Evolutionary conservation across 2,113 vertebrate species (phyloP).

Genomic region (Aphelocoma coerulescens): DNA sequence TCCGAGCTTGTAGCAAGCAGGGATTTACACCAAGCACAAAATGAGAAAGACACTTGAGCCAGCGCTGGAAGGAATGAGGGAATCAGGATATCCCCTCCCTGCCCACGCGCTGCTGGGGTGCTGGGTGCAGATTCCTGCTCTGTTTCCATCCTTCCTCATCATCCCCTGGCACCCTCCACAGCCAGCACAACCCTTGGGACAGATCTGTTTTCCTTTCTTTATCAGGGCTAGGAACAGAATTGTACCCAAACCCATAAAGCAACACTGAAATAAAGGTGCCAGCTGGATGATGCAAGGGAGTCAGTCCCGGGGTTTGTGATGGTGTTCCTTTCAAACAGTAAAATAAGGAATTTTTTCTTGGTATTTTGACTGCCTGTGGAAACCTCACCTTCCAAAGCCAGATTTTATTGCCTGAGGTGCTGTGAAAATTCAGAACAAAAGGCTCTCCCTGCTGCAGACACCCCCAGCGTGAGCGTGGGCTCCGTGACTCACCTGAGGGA

Average conservation of each 20-base stretch:
- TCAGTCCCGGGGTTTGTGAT: accelerated
- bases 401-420: not conserved
- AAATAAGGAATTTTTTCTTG: not conserved
- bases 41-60: not conserved
- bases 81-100: not conserved
- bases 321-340: not conserved
- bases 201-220: not conserved
- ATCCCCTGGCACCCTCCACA: not conserved
- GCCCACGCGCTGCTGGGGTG: not conserved
- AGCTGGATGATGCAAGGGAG: not conserved
- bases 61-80: not conserved
- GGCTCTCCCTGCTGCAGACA: not conserved
- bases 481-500: not conserved
- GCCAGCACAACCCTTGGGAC: not conserved
- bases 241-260: not conserved
- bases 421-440: not conserved
- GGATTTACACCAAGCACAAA: not conserved
- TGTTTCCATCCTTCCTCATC: not conserved
- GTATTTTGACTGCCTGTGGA: not conserved
- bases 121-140: not conserved
- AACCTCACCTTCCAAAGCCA: not conserved
- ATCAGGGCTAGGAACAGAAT: not conserved
- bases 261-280: not conserved
- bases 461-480: not conserved
- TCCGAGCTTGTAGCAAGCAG: not conserved